These are phyloP conservation scores for Stenchaetothrips biformis DNA, from an alignment of 2,888 invertebrate species.

Conservation along the genomic window DNA sequence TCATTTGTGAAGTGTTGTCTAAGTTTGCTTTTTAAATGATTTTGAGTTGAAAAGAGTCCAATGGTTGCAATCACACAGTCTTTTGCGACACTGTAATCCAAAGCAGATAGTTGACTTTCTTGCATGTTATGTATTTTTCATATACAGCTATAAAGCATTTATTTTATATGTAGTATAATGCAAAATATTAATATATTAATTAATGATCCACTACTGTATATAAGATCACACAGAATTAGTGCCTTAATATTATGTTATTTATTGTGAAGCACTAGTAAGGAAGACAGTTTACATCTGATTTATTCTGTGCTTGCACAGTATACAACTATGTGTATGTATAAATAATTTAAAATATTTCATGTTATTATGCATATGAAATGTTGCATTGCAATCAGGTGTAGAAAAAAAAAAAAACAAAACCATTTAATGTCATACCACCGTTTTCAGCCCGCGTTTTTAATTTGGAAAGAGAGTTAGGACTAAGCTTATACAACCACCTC, in stretches of 20 bases:
- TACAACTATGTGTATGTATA: not conserved
- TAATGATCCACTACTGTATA: constrained; percentile 4
- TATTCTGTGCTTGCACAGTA: not conserved
- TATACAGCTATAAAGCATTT: constrained; percentile 3
- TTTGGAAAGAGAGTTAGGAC: not conserved
- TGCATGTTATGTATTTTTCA: not conserved
- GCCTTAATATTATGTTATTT: not conserved
- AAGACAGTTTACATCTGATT: not conserved
- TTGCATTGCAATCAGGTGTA: not conserved
- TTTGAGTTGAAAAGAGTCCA: not conserved
- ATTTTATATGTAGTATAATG: not conserved
- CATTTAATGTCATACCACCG: not conserved
- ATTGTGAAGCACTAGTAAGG: not conserved
- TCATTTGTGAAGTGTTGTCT: too few relatives aligned
- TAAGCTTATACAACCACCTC: too few relatives aligned
- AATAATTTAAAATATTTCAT: not conserved
- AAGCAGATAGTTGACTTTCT: constrained; percentile 1
- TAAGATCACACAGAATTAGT: not conserved
- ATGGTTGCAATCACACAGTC: not conserved
- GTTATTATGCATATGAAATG: not conserved
- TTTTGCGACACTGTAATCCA: not conserved
- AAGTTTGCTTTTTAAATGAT: not conserved
- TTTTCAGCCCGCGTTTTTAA: not conserved
- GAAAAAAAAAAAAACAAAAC: too few relatives aligned
- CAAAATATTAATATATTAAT: constrained; percentile 17